Evolutionary conservation across 2,797 vertebrate genomes (phyloP), one percentile per base, ranked within the genome.

Genomic region (Fistularia tabacaria): DNA sequence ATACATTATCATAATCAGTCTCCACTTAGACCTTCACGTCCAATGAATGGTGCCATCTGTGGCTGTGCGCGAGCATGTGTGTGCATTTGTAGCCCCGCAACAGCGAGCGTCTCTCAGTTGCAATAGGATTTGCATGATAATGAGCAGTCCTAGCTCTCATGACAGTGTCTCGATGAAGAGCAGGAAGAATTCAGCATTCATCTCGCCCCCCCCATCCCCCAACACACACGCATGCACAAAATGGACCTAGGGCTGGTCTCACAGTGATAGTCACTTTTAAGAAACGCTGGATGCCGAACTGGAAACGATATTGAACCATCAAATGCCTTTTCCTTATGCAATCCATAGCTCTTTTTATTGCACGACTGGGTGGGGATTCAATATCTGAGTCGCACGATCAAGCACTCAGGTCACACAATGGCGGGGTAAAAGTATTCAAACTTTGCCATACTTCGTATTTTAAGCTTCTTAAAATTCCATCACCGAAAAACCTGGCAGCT

Each of bases 401-500:
- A 57, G 41, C 62, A 56, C 78, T 78, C 50, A 73, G 48, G 25
- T 9, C 4, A 46, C 15, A 67, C 38, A 71, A 66, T 52, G 50
- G 59, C 58, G 6, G 42, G 37, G 46, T 57, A 49, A 62, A 66
- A 56, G 40, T 36, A 42, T 64, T 56, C 42, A 45, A 55, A 37
- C 10, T 1, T 40, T 9, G 54, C n/a, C 41, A 58, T 39, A 36
- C 8, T 3, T 57, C 58, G 74, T 75, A 73, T 53, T 57, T 44
- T 74, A 80, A 82, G 74, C 73, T 64, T 62, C 74, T 86, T 79
- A 80, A 77, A 80, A 79, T 80, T 66, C 73, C 65, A 49, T 38
- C 47, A 49, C 13, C 1, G 50, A 46, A 75, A 80, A 79, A 71
- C 45, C 59, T 38, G 62, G 54, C 1, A n/a, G 59, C 68, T 9